phyloP scores from a whole-genome alignment of 1,140 invertebrate species.

The Bombus soroeensis region DNA sequence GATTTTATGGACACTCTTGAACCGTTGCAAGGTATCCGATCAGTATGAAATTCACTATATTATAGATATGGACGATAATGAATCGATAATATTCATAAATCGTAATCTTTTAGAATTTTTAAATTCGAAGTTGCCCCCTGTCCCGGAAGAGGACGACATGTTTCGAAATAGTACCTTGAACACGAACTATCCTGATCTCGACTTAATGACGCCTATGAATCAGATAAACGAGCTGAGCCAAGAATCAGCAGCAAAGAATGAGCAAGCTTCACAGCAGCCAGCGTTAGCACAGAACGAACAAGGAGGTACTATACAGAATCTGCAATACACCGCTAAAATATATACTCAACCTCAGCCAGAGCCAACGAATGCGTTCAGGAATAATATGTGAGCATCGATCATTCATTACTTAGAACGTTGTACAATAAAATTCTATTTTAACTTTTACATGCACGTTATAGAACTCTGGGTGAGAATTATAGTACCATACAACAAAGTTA shows the following conservation, averaged over 20 bases:
- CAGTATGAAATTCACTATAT: not conserved
- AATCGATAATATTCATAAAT: not conserved
- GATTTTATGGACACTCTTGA: conserved; percentile 97
- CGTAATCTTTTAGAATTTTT: conserved; percentile 82
- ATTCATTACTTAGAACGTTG: not conserved
- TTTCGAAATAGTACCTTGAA: conserved; percentile 74
- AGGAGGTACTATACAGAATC: conserved; percentile 71
- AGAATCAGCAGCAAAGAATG: conserved; percentile 63
- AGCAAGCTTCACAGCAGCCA: conserved; percentile 63
- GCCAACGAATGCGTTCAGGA: conserved; percentile 74
- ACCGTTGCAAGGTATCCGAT: conserved; percentile 88
- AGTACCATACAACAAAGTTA: conserved; percentile 68
- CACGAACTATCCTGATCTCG: conserved; percentile 80
- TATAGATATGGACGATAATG: not conserved
- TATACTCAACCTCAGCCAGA: conserved; percentile 72
- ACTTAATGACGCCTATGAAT: conserved; percentile 79
- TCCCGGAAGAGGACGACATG: conserved; percentile 85
- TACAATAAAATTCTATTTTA: conserved; percentile 21
- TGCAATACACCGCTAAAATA: conserved; percentile 80
- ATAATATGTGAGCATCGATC: conserved; percentile 69
- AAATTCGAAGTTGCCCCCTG: conserved; percentile 85
- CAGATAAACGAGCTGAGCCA: conserved; percentile 72
- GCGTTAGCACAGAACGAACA: conserved; percentile 63
- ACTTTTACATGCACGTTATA: conserved; percentile 29
- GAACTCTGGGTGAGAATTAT: conserved; percentile 71